Base-by-base conservation (phyloP, 2,113 vertebrate genomes). In the Chascanopsetta lugubris region DNA sequence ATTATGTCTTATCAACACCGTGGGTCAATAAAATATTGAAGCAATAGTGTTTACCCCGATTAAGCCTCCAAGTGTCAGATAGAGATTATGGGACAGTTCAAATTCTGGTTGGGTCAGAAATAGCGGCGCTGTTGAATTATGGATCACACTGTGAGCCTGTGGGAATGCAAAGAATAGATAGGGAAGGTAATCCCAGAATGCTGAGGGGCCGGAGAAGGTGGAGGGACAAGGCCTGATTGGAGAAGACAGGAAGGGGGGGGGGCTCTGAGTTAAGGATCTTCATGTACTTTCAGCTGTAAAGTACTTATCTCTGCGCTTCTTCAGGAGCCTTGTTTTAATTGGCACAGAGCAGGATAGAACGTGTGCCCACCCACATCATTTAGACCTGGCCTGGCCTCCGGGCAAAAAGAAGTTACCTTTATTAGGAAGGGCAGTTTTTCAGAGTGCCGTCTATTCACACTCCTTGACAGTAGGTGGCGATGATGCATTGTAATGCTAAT, bases 21-120 rank as follows among this genome's bases (percentile, higher is more conserved):
- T 71, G 62, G 80, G 80, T 86, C 87, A 88, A 86, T 89, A 82
- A 86, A 79, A 89, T 89, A 89, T 90, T 86, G 88, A 89, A 85
- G 84, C 74, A 85, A 88, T 85, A 85, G 74, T 88, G 87, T 88
- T 88, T 83, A 87, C 76, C 81, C 78, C 76, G 78, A 89, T 89
- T 90, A 88, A 85, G 79, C 76, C 83, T 69, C 82, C 83, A 77
- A 88, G 85, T 87, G 87, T 78, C 74, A 74, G 84, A 84, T 88
- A 69, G 83, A 81, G 85, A 88, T 88, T 89, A 85, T 79, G 68
- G 79, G 65, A 73, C 82, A 86, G 83, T 86, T 89, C 51, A 88
- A 83, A 89, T 89, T 89, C 69, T 58, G 65, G 69, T 85, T 86
- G 82, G 75, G 78, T 49, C 75, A 85, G 79, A 89, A 87, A 88